Evolutionary conservation across 1,140 invertebrate genomes (phyloP), one percentile per base, ranked within the genome.

Genomic region (Drosophila chauvacae): DNA sequence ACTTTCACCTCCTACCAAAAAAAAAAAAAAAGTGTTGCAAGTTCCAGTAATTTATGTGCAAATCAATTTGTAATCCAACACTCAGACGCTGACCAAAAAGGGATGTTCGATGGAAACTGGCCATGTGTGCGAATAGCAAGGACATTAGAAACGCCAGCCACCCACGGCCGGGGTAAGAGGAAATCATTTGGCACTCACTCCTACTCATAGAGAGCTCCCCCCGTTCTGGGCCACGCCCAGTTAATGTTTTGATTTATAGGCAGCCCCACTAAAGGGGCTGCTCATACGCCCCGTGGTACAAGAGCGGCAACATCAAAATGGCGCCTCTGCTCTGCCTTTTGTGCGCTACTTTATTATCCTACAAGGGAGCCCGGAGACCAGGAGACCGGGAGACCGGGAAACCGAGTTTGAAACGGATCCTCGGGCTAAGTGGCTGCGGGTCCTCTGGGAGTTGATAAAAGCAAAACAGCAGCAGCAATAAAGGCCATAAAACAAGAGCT

Each of bases 231-330:
- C 56, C 74, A 81, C 85, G 85, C 81, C 85, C 78, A 66, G n/a
- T 90, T 90, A 90, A 90, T 90, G 85, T 63, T 85, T 90, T 90
- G 85, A 90, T 90, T 90, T 90, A 90, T 90, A 48, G 59, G 41
- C 83, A 50, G 48, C 23, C 56, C 42, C 63, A 78, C 75, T 57
- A 72, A 66, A 59, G 56, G 48, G 42, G 56, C 68, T 35, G 41
- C 47, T 61, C 65, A 71, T 70, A 81, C 63, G 81, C 77, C 65
- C 48, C 57, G 35, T 41, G 55, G 62, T 47, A 51, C 55, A 39
- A 79, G 60, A 74, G 60, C 62, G 42, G 39, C 20, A 13, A 6
- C 47, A 59, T 48, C 53, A 50, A 78, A 77, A 69, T 77, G 75
- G 58, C 58, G 47, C 58, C 53, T 76, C 59, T 26, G 41, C 48